Evolutionary conservation across 2,113 vertebrate genomes (phyloP), one percentile per base, ranked within the genome.

Genomic region (Cichladusa arquata): DNA sequence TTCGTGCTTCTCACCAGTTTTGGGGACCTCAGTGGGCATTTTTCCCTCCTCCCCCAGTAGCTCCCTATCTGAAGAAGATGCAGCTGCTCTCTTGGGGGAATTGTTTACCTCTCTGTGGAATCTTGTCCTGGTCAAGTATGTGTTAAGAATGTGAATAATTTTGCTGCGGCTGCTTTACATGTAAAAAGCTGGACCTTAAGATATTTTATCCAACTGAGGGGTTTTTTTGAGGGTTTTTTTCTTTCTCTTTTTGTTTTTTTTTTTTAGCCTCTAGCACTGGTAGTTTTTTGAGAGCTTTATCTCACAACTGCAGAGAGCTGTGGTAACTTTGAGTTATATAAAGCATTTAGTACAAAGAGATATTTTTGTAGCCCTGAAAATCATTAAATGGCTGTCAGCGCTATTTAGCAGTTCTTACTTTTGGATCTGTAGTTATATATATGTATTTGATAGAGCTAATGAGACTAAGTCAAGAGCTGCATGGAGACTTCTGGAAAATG

Each of bases 101-200:
- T 95, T 97, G 93, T 96, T 96, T 96, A 87, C 74, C 86, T 94
- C 95, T 92, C 88, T 8, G 4, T 89, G 93, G 94, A 97, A 97
- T 96, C 90, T 95, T 79, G 91, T 92, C 86, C 88, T 88, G 89
- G 96, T 96, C 93, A 95, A 86, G 90, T 95, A 95, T 97, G 96
- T 93, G 89, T 86, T 95, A 96, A 97, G 95, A 97, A 97, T 97
- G 94, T 91, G 87, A 97, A 93, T 97, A 92, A 96, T 98, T 97
- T 71, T 96, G 76, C 93, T 92, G 93, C 7, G 82, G 92, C 95
- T 95, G 92, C 93, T 97, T 91, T 96, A 91, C 90, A 88, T 96
- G 87, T 95, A 92, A 95, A 96, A 97, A 94, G 79, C 76, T 38
- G 93, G 94, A 97, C 94, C 93, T 93, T 95, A 87, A 93, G 88